Evolutionary conservation across 2,113 vertebrate species (phyloP), one percentile per base, ranked within the genome.

Genomic region (Lamprologus sp.): DNA sequence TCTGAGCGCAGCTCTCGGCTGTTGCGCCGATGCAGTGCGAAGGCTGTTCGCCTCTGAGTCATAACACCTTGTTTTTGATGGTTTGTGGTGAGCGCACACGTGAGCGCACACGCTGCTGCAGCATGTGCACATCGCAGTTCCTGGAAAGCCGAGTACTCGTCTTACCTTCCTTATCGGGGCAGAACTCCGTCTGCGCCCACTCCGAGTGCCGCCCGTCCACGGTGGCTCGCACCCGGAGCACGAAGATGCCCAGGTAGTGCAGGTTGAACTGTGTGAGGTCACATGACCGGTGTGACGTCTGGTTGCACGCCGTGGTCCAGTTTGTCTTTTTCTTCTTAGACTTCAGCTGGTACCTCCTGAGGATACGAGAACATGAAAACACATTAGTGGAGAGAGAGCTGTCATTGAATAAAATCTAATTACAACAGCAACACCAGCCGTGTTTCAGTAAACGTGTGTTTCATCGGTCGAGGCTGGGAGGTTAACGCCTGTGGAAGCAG

Each of bases 141-240:
- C 35, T 13, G 63, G 33, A 68, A 68, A 68, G 33, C 11, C 0
- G 6, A 65, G 33, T 0, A 37, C 17, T 40, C 26, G 13, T 58
- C 94, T 95, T 83, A 96, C 96, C 95, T 0, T 96, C 90, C 85
- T 80, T 23, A 47, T 96, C 86, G 2, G 96, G 95, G 40, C 92
- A 95, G 92, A 96, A 96, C 4, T 81, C 28, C 2, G 2, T 81
- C 3, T 4, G 1, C 35, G 21, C 79, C 96, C 95, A 96, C 4
- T 21, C 2, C 0, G 96, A 96, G n/a, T 79, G 79, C 1, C 0
- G 3, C 4, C 23, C 40, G 1, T 83, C 47, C 1, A 7, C 7
- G 4, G n/a, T 82, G 84, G 95, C 89, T 45, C 21, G 90, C 3
- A 96, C 92, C 2, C 79, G 95, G 3, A 96, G 13, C 63, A 83